phyloP scores from a whole-genome alignment of 1,140 invertebrate genomes.

The Oscheius sp. region DNA sequence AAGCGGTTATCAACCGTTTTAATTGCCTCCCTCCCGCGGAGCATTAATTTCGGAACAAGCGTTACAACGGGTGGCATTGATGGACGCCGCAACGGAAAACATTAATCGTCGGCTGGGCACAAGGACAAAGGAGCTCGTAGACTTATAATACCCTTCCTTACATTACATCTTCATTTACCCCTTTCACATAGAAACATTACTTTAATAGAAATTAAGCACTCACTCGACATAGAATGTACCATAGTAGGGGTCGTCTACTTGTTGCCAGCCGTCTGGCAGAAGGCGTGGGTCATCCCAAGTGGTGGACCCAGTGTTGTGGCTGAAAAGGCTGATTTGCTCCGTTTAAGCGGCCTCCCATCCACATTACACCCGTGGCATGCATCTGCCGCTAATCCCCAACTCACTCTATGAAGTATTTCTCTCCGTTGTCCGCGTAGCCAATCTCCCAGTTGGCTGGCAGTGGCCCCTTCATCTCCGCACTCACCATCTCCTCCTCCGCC shows the following conservation, averaged over 20 bases:
- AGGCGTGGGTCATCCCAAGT: slow-evolving; percentile 60
- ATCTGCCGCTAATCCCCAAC: no score
- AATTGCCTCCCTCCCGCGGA: no score
- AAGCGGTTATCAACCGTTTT: no score
- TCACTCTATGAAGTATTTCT: slow-evolving; percentile 96
- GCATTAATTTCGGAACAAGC: no score
- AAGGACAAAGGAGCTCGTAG: no score
- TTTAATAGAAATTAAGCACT: slow-evolving; percentile 59
- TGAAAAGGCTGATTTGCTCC: no score
- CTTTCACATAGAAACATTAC: no score
- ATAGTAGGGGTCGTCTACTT: slow-evolving; percentile 93
- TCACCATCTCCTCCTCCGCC: slow-evolving; percentile 23
- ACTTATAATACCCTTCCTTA: background rate
- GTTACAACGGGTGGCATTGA: no score
- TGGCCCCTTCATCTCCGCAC: slow-evolving; percentile 70
- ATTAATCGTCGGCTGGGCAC: no score
- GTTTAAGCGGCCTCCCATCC: no score
- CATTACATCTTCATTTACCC: background rate
- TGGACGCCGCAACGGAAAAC: no score
- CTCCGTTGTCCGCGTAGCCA: slow-evolving; percentile 89
- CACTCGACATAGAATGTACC: slow-evolving; percentile 96
- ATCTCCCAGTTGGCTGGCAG: slow-evolving; percentile 94
- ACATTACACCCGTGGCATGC: no score
- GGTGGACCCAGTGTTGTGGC: slow-evolving; percentile 60
- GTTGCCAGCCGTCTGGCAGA: slow-evolving; percentile 95